Evolutionary conservation across 2,888 invertebrate genomes (phyloP).

Genomic region (Chelonus formosanus): DNA sequence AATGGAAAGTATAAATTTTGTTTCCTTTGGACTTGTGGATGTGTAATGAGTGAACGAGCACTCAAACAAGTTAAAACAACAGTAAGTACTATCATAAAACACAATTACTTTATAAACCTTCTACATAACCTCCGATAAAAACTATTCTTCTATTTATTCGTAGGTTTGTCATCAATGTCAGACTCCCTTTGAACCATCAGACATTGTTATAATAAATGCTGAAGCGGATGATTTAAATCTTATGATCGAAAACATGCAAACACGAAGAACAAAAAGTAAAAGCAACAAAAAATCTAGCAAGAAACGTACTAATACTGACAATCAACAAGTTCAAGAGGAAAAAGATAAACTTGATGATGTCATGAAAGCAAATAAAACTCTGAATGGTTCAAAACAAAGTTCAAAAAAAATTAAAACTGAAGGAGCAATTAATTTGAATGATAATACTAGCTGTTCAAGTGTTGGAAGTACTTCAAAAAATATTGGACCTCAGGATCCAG

Average conservation of each 20-base stretch:
- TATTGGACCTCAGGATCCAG: constrained; percentile 70
- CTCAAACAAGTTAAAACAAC: constrained; percentile 85
- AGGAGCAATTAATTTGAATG: constrained; percentile 56
- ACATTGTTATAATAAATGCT: constrained; percentile 87
- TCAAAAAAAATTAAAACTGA: constrained; percentile 52
- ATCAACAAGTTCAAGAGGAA: constrained; percentile 56
- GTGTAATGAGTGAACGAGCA: constrained; percentile 95
- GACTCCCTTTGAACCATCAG: constrained; percentile 77
- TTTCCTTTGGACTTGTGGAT: constrained; percentile 92
- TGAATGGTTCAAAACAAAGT: background rate
- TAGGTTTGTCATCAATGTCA: constrained; percentile 74
- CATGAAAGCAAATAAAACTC: background rate
- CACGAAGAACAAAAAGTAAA: constrained; percentile 73
- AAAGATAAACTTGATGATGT: constrained; percentile 32
- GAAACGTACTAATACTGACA: constrained; percentile 67
- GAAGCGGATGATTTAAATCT: constrained; percentile 63
- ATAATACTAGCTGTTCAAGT: background rate
- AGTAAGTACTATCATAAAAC: constrained; percentile 65
- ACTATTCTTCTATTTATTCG: constrained; percentile 15
- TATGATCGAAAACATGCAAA: constrained; percentile 77
- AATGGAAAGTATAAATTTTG: constrained; percentile 89
- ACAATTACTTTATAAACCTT: too few relatives aligned
- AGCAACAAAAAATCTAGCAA: constrained; percentile 69
- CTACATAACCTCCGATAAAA: background rate
- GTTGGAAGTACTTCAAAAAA: constrained; percentile 42